phyloP scores from a whole-genome alignment of 2,888 invertebrate species.

The Catocala nupta region DNA sequence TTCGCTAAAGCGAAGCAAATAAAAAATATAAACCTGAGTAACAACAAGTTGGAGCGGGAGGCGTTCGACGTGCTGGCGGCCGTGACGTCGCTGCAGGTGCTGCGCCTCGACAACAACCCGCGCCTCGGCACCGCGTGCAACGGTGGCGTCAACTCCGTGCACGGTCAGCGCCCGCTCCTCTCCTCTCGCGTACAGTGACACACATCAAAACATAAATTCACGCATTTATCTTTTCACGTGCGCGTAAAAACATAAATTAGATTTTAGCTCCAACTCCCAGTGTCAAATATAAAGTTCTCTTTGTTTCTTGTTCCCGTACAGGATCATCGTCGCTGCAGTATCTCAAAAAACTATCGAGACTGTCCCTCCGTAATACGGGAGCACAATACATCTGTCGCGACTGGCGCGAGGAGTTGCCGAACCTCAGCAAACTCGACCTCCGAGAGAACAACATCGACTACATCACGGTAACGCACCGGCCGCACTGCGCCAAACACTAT shows the following conservation, averaged over 20 bases:
- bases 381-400: constrained; percentile 34
- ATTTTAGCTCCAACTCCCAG: too few relatives aligned
- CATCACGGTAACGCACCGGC: constrained; percentile 28
- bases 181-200: too few relatives aligned
- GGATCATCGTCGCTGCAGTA: constrained; percentile 28
- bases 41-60: constrained; percentile 40
- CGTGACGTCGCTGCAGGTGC: constrained; percentile 32
- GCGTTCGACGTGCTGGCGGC: constrained; percentile 31
- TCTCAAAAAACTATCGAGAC: constrained; percentile 13
- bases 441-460: constrained; percentile 20
- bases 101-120: constrained; percentile 47
- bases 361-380: constrained; percentile 25
- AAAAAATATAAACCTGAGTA: constrained; percentile 40
- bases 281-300: too few relatives aligned
- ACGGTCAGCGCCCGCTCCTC: constrained; percentile 14
- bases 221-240: too few relatives aligned
- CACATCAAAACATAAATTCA: too few relatives aligned
- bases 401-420: constrained; percentile 30
- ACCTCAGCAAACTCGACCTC: constrained; percentile 29
- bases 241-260: too few relatives aligned
- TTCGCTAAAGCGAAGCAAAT: constrained; percentile 32
- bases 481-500: too few relatives aligned
- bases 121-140: constrained; percentile 52
- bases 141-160: constrained; percentile 31
- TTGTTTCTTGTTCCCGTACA: constrained; percentile 11